A percentile compares a stretch with the other conserved stretches of the same genome.
Conservation (phyloP, 1,140 invertebrate species). For the Paraescarpia echinospica region DNA sequence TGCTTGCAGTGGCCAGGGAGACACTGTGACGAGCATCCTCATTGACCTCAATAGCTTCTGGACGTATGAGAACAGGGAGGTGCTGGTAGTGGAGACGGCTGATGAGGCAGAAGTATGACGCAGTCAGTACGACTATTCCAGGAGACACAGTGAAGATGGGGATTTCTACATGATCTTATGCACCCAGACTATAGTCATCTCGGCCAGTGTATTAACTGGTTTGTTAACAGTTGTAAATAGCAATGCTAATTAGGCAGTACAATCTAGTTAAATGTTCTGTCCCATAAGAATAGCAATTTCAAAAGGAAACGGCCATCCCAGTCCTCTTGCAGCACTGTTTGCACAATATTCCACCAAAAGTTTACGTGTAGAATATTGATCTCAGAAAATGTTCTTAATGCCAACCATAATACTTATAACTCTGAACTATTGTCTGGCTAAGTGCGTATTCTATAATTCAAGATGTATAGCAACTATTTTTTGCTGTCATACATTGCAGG, state of each 20-base stretch:
- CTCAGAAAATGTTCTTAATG: too few relatives aligned
- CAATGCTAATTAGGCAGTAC: background rate
- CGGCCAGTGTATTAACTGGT: background rate
- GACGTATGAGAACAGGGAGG: slow-evolving; percentile 92
- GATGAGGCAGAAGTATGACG: slow-evolving; percentile 41
- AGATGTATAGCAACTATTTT: too few relatives aligned
- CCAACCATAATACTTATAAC: too few relatives aligned
- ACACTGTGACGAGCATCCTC: slow-evolving; percentile 89
- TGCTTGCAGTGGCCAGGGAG: slow-evolving; percentile 78
- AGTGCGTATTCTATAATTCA: too few relatives aligned
- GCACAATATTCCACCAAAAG: too few relatives aligned
- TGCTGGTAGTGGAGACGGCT: slow-evolving; percentile 53
- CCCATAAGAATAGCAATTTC: background rate
- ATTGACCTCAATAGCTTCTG: slow-evolving; percentile 96
- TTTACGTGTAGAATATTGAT: too few relatives aligned
- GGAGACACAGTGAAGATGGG: background rate
- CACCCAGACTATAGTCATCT: background rate
- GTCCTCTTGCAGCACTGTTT: too few relatives aligned
- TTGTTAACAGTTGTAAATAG: background rate
- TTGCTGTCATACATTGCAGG: too few relatives aligned
- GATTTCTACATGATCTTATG: background rate
- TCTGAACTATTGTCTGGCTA: too few relatives aligned
- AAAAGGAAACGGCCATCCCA: too few relatives aligned
- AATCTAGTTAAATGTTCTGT: too few relatives aligned
- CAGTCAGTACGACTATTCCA: background rate